A percentile compares a stretch with the other conserved stretches of the same genome.
phyloP scores from a whole-genome alignment of 2,113 vertebrate genomes.

The Oplegnathus fasciatus region DNA sequence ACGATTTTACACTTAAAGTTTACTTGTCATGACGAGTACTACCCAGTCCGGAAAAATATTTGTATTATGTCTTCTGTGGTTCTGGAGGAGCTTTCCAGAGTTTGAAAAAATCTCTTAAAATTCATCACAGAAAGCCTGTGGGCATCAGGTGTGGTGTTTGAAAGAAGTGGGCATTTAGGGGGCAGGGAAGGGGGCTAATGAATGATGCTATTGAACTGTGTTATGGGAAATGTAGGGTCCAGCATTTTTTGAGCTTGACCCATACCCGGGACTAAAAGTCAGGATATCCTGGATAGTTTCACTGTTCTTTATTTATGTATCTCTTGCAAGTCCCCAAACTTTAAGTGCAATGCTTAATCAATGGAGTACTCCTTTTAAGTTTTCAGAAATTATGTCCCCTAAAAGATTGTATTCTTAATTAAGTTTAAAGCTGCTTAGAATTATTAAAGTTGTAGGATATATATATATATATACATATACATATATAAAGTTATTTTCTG shows the following conservation, averaged over 20 bases:
- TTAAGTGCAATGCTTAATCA: conserved; percentile 23
- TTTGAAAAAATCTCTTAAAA: too few species aligned
- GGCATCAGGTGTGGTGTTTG: background rate
- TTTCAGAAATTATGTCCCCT: background rate
- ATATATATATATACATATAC: background rate
- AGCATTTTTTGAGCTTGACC: background rate
- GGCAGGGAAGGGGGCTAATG: background rate
- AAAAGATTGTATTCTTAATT: background rate
- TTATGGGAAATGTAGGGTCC: background rate
- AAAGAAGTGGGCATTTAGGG: background rate
- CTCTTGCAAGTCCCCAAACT: conserved; percentile 1
- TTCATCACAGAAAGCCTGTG: background rate
- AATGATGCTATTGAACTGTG: background rate
- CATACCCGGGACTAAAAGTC: background rate
- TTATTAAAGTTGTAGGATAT: background rate
- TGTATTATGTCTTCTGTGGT: background rate
- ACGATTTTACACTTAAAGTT: background rate
- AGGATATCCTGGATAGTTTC: background rate
- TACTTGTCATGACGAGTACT: background rate
- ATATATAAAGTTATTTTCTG: background rate
- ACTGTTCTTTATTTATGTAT: background rate
- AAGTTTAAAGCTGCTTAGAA: conserved; percentile 1
- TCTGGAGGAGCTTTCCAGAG: background rate
- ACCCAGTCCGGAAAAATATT: background rate
- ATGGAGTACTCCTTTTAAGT: background rate